Conservation (phyloP, 1,140 invertebrate genomes). For the Myzus persicae region DNA sequence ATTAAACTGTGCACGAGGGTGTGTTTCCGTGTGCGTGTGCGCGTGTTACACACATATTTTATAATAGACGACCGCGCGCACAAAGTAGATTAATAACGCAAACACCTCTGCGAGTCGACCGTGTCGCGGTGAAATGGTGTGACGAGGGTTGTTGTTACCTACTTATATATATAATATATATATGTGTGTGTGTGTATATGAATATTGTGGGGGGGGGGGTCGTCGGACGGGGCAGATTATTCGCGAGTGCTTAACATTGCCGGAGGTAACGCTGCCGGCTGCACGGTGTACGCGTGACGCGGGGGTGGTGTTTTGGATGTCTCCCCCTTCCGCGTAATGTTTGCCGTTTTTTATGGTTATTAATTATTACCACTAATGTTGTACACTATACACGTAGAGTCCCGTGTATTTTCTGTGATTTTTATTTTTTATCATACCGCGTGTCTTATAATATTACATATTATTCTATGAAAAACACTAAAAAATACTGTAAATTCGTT, state of each 20-base stretch:
- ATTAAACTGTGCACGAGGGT: not conserved
- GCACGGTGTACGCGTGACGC: too few relatives aligned
- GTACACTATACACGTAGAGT: too few relatives aligned
- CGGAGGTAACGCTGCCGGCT: too few relatives aligned
- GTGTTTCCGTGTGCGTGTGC: not conserved
- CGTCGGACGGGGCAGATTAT: not conserved
- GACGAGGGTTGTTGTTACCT: not conserved
- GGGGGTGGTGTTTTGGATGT: not conserved
- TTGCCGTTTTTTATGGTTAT: not conserved
- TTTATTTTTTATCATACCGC: too few relatives aligned
- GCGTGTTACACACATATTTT: not conserved
- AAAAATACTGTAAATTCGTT: not conserved
- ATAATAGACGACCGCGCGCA: not conserved
- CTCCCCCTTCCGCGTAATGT: not conserved
- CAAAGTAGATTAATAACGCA: not conserved
- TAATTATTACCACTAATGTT: not conserved
- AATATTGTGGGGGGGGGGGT: too few relatives aligned
- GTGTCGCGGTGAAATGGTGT: not conserved
- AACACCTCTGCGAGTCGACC: not conserved
- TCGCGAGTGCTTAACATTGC: not conserved
- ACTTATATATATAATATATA: too few relatives aligned
- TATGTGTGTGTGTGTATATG: too few relatives aligned
- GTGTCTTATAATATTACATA: too few relatives aligned
- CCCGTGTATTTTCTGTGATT: too few relatives aligned
- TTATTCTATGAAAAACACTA: too few relatives aligned